Percentiles rank a stretch among this genome's conserved stretches.
These are phyloP conservation scores for Alectoris magna DNA, from an alignment of 2,797 vertebrate species.

Conservation along the genomic window DNA sequence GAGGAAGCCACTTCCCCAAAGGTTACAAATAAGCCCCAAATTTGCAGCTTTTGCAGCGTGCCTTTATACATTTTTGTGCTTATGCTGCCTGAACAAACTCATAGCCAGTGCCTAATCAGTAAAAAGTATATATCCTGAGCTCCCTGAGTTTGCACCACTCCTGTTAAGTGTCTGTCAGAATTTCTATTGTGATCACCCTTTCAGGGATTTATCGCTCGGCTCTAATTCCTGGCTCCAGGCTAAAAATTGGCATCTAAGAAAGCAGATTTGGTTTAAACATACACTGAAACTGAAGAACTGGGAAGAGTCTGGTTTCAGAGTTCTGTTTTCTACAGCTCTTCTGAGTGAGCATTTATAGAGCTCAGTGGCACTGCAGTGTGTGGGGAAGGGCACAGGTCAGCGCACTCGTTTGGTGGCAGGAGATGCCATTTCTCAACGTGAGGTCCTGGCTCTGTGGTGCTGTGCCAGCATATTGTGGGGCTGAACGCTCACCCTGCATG, in stretches of 20 bases:
- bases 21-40: neutral
- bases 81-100: neutral
- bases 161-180: slow-evolving; percentile 70
- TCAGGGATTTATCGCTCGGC: slow-evolving; percentile 78
- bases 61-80: neutral
- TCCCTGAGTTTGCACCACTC: slow-evolving; percentile 37
- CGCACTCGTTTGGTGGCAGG: neutral
- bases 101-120: neutral
- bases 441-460: neutral
- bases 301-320: neutral
- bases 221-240: slow-evolving; percentile 75
- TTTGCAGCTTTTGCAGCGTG: slow-evolving; percentile 10
- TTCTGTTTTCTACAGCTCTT: neutral
- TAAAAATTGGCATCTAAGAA: slow-evolving; percentile 70
- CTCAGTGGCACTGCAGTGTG: rapidly evolving
- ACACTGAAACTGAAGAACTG: slow-evolving; percentile 36
- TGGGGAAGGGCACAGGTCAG: rapidly evolving
- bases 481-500: neutral
- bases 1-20: neutral
- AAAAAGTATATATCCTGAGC: neutral
- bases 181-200: slow-evolving; percentile 70
- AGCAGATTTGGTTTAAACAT: slow-evolving; percentile 69
- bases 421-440: neutral
- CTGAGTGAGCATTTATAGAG: neutral
- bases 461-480: neutral